Conservation (phyloP, 1,140 invertebrate genomes). For the Drosophila sproati region DNA sequence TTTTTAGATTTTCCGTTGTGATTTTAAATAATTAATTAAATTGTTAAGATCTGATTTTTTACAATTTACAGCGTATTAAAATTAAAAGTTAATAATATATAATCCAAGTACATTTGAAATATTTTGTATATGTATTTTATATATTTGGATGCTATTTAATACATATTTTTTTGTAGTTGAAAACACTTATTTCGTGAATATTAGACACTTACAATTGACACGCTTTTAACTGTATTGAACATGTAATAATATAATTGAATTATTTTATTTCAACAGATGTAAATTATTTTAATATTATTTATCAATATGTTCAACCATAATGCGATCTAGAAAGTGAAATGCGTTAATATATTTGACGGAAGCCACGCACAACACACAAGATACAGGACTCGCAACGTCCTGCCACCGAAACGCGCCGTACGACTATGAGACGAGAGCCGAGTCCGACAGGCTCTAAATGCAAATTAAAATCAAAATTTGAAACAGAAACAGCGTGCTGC, state of each 20-base stretch:
- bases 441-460: slow-evolving; percentile 72
- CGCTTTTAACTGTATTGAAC: neutral
- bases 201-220: neutral
- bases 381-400: slow-evolving; percentile 68
- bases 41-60: neutral
- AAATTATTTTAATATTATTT: slow-evolving; percentile 6
- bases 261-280: neutral
- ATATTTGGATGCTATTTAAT: too few relatives aligned
- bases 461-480: slow-evolving; percentile 79
- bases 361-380: slow-evolving; percentile 24
- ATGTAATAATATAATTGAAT: neutral
- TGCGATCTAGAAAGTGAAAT: neutral
- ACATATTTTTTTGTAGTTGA: too few relatives aligned
- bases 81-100: too few relatives aligned
- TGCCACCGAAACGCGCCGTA: slow-evolving; percentile 61
- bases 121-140: too few relatives aligned
- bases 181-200: too few relatives aligned
- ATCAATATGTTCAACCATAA: neutral
- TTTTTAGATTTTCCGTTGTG: neutral
- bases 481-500: slow-evolving; percentile 50
- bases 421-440: slow-evolving; percentile 66
- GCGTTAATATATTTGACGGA: slow-evolving; percentile 29
- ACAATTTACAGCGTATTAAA: neutral
- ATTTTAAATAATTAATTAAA: neutral
- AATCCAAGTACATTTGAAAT: too few relatives aligned